A percentile compares a stretch with the other conserved stretches of the same genome.
These are phyloP conservation scores for Colaptes auratus DNA, from an alignment of 2,113 vertebrate species.

Conservation along the genomic window DNA sequence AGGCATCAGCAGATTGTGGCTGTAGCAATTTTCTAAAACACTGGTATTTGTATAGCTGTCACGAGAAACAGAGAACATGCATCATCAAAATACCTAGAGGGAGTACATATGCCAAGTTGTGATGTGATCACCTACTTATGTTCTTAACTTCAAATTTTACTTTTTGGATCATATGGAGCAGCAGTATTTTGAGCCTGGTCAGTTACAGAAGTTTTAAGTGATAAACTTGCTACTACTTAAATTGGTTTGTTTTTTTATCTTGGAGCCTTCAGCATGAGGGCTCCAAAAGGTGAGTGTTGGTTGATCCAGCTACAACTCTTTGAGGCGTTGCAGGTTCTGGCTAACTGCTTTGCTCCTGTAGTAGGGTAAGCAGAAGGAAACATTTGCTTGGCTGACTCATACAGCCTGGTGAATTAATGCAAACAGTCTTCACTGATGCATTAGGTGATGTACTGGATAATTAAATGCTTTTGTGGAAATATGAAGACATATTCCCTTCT, in stretches of 20 bases:
- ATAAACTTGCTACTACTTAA: constrained; percentile 24
- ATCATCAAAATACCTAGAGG: background rate
- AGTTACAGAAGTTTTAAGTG: background rate
- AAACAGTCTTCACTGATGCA: background rate
- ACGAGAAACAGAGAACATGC: background rate
- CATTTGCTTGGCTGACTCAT: background rate
- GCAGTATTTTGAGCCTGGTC: background rate
- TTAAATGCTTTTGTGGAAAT: background rate
- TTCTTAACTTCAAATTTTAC: background rate
- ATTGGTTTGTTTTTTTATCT: constrained; percentile 34
- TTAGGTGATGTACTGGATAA: background rate
- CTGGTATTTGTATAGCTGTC: background rate
- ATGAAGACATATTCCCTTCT: background rate
- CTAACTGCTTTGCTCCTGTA: background rate
- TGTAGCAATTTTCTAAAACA: background rate
- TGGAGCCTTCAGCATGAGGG: constrained; percentile 31
- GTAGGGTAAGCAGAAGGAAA: background rate
- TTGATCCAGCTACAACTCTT: background rate
- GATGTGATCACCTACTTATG: background rate
- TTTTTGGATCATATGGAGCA: background rate
- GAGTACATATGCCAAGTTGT: background rate
- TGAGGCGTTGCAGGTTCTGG: background rate
- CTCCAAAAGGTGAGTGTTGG: constrained; percentile 49
- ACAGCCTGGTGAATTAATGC: background rate
- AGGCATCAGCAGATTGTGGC: background rate